Conservation (phyloP, 2,888 invertebrate genomes). For the Lagria hirta region DNA sequence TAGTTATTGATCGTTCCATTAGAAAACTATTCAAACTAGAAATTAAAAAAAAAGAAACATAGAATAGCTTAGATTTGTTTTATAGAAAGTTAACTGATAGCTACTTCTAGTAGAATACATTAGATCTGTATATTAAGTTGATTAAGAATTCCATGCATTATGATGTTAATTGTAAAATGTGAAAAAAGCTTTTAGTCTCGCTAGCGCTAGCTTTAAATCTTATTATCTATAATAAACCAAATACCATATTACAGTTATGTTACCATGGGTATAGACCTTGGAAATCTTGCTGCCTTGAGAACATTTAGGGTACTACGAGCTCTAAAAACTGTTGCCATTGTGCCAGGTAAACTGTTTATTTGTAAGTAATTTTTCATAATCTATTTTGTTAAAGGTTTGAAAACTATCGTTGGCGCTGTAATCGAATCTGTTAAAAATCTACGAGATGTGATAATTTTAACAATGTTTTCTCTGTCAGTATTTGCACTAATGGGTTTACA, state of each 20-base stretch:
- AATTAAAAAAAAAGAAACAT: constrained; percentile 13
- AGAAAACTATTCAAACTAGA: constrained; percentile 31
- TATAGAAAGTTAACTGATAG: constrained; percentile 24
- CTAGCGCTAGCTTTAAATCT: constrained; percentile 26
- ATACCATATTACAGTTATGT: constrained; percentile 81
- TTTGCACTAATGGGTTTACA: constrained; percentile 98
- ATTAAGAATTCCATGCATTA: constrained; percentile 40
- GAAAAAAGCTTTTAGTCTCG: constrained; percentile 36
- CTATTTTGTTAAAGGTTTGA: constrained; percentile 73
- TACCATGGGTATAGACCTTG: constrained; percentile 98
- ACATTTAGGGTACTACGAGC: constrained; percentile 99
- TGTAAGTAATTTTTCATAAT: too few species aligned
- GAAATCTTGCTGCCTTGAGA: constrained; percentile 98
- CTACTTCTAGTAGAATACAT: constrained; percentile 32
- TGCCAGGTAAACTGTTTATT: constrained; percentile 75
- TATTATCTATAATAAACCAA: constrained; percentile 12
- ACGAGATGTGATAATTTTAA: constrained; percentile 98
- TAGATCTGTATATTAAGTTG: constrained; percentile 24
- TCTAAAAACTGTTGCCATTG: constrained; percentile 99
- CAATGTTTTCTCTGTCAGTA: constrained; percentile 97
- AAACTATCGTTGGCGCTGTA: constrained; percentile 99
- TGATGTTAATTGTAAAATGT: constrained; percentile 38
- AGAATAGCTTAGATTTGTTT: constrained; percentile 22
- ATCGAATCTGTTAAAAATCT: constrained; percentile 99
- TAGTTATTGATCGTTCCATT: constrained; percentile 12